A percentile compares a stretch with the other conserved stretches of the same genome.
Evolutionary conservation across 2,113 vertebrate genomes (phyloP).

Genomic region (Petrocephalus zakoni): DNA sequence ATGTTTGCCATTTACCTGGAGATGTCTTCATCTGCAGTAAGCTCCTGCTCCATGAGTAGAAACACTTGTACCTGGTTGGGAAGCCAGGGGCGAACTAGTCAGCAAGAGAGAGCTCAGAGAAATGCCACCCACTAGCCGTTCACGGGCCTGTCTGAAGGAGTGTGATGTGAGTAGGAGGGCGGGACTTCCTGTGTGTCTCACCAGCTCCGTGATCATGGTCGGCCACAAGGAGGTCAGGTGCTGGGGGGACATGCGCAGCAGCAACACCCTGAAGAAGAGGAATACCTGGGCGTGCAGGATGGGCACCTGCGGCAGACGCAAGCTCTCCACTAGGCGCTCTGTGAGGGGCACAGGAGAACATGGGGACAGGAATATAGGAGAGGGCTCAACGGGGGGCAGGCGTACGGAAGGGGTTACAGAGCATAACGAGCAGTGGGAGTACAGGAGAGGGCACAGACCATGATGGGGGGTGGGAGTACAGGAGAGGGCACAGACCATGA

Average conservation of each 20-base stretch:
- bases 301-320: constrained; percentile 93
- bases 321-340: constrained; percentile 97
- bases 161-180: background rate
- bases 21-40: constrained; percentile 94
- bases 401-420: constrained; percentile 13
- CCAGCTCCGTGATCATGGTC: constrained; percentile 98
- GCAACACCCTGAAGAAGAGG: constrained; percentile 95
- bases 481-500: background rate
- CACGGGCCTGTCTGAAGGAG: background rate
- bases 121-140: background rate
- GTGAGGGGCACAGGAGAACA: constrained; percentile 11
- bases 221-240: constrained; percentile 98
- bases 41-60: constrained; percentile 83
- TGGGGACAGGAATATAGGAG: background rate
- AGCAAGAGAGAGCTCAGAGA: background rate
- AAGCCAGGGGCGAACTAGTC: background rate
- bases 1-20: constrained; percentile 68
- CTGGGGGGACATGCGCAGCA: constrained; percentile 95
- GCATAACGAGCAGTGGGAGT: background rate
- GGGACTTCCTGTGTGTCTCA: constrained; percentile 49
- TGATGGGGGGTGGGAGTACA: background rate
- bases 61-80: constrained; percentile 77
- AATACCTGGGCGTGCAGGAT: constrained; percentile 98
- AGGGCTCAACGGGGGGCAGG: background rate
- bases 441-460: background rate